A percentile compares a stretch with the other conserved stretches of the same genome.
These are phyloP conservation scores for Brachionus angularis DNA, from an alignment of 1,140 invertebrate species.

Conservation along the genomic window DNA sequence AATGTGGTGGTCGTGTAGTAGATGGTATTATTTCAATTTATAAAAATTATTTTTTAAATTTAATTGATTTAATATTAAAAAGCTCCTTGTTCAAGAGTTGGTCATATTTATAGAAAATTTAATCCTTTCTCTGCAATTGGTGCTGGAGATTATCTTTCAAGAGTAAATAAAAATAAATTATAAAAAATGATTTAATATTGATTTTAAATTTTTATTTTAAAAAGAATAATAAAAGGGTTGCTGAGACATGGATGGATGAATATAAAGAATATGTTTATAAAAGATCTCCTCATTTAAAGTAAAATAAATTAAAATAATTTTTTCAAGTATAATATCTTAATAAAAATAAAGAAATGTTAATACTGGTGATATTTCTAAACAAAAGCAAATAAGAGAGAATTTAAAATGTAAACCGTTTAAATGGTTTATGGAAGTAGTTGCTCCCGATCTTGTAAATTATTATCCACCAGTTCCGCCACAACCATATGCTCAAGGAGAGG, in stretches of 20 bases:
- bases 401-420: conserved; percentile 86
- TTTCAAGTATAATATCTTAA: background rate
- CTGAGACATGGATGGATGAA: conserved; percentile 84
- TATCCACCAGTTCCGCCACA: conserved; percentile 88
- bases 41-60: background rate
- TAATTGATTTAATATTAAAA: background rate
- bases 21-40: conserved; percentile 67
- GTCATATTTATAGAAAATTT: conserved; percentile 94
- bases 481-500: conserved; percentile 76
- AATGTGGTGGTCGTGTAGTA: conserved; percentile 80
- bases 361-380: conserved; percentile 63
- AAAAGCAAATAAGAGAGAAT: conserved; percentile 69
- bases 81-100: conserved; percentile 87
- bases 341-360: conserved; percentile 25
- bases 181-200: background rate
- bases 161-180: background rate
- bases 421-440: conserved; percentile 84
- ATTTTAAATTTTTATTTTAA: conserved; percentile 66
- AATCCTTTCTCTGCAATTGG: conserved; percentile 97
- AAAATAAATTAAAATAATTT: conserved; percentile 32
- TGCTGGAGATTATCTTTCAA: conserved; percentile 60
- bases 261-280: conserved; percentile 65
- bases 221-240: conserved; percentile 70
- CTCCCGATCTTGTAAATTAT: conserved; percentile 80
- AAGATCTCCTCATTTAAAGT: background rate